A percentile compares a stretch with the other conserved stretches of the same genome.
Conservation (phyloP, 2,113 vertebrate species). For the Uria aalge region DNA sequence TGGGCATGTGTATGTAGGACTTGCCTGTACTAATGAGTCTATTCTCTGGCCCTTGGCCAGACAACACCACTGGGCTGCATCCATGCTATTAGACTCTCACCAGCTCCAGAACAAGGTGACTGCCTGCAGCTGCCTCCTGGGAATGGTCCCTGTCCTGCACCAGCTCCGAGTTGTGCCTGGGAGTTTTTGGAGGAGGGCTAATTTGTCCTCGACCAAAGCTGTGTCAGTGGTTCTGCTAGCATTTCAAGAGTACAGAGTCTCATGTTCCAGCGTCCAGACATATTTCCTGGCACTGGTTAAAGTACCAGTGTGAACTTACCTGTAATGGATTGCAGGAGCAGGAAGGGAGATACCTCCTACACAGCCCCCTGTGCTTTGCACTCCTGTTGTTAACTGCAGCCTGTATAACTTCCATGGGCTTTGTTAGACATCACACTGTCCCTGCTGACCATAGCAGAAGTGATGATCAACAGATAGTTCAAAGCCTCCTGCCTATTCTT, state of each 20-base stretch:
- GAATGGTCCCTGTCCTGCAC: rapidly evolving
- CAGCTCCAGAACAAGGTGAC: not conserved
- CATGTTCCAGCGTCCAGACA: not conserved
- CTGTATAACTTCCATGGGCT: not conserved
- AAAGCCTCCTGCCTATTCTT: not conserved
- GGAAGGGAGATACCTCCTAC: not conserved
- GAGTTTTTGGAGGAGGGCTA: not conserved
- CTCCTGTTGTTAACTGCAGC: not conserved
- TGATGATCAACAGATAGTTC: not conserved
- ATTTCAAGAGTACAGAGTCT: not conserved
- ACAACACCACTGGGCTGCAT: not conserved
- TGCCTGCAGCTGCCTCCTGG: not conserved
- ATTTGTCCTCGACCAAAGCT: not conserved
- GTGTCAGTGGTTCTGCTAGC: not conserved
- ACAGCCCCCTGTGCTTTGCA: not conserved
- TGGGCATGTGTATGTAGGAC: not conserved
- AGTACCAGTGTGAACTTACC: not conserved
- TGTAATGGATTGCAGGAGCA: not conserved
- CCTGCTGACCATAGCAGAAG: not conserved
- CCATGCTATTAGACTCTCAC: not conserved
- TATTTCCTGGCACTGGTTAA: not conserved
- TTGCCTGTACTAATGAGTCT: not conserved
- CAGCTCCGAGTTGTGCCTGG: rapidly evolving
- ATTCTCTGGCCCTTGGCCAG: not conserved
- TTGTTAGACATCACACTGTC: not conserved